Percentiles rank a stretch among this genome's conserved stretches.
Conservation (phyloP, 2,113 vertebrate genomes). For the Dunckerocampus dactyliophorus region DNA sequence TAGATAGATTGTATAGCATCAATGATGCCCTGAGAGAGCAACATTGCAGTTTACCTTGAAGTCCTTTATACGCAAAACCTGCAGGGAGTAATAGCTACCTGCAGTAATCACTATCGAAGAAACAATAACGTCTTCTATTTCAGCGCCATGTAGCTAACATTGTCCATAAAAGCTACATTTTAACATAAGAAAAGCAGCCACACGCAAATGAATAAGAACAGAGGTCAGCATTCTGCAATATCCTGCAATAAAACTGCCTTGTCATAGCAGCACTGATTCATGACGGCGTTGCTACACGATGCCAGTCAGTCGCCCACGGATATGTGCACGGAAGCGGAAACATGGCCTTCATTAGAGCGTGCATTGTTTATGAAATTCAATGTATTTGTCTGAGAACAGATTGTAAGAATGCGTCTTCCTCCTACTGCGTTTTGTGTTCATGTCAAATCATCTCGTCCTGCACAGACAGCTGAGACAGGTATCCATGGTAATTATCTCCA, state of each 20-base stretch:
- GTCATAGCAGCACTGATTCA: neutral
- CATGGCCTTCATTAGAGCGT: neutral
- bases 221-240: slow-evolving; percentile 1
- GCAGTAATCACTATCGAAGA: no score
- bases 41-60: no score
- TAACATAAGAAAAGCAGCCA: neutral
- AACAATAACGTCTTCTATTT: neutral
- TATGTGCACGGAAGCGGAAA: neutral
- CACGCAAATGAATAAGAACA: neutral
- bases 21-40: no score
- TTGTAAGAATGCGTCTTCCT: neutral
- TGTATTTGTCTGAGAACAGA: neutral
- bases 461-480: slow-evolving; percentile 1
- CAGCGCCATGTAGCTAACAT: neutral
- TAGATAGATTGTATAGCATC: no score
- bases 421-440: neutral
- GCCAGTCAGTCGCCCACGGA: neutral
- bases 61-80: no score
- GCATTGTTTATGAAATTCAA: neutral
- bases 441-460: slow-evolving; percentile 9
- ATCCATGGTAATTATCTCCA: neutral
- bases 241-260: neutral
- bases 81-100: no score
- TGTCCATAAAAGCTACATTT: slow-evolving; percentile 1
- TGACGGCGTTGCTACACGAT: neutral